Evolutionary conservation across 2,797 vertebrate species (phyloP), one percentile per base, ranked within the genome.

Genomic region (Paguma larvata): DNA sequence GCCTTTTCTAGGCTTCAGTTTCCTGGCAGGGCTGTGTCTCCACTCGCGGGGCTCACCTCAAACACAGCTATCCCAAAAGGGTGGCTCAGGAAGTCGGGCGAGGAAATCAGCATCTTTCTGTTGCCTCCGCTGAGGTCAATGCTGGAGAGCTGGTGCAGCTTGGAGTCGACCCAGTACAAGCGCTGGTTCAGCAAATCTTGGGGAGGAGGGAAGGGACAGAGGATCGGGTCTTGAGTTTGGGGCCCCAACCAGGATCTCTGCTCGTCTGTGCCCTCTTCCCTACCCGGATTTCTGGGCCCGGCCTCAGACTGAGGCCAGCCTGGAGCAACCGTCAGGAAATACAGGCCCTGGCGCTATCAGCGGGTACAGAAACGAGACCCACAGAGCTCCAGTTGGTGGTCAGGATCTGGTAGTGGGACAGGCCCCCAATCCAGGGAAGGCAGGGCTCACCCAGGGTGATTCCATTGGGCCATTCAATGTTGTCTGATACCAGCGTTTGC

Each of bases 141-240:
- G 85, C 99, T 99, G 97, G 99, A 99, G 91, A 99, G 99, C 63
- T 99, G 98, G 98, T 99, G 99, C 97, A 99, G 98, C 98, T 99
- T 99, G 96, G 99, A 99, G 98, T 99, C 99, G 80, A 99, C 99
- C 99, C 99, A 99, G 98, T 99, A 99, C n/a, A 99, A 98, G 98
- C 99, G 99, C 97, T 99, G 99, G 98, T 99, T 99, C 98, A 99
- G 99, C 98, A 99, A 98, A 98, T 99, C 99, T 99, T 98, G n/a
- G 78, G 85, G 12, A 91, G 62, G 73, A 87, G 34, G 68, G 70
- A 25, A 19, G 78, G 44, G 63, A 51, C 1, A 63, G 65, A 46
- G 78, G 59, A 25, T 63, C 53, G 65, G 94, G 62, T 84, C 41
- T 80, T 53, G 23, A 44, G 67, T 32, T 34, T 25, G 51, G 15